A percentile compares a stretch with the other conserved stretches of the same genome.
Evolutionary conservation across 2,888 invertebrate species (phyloP).

Genomic region (Digitonthophagus gazella): DNA sequence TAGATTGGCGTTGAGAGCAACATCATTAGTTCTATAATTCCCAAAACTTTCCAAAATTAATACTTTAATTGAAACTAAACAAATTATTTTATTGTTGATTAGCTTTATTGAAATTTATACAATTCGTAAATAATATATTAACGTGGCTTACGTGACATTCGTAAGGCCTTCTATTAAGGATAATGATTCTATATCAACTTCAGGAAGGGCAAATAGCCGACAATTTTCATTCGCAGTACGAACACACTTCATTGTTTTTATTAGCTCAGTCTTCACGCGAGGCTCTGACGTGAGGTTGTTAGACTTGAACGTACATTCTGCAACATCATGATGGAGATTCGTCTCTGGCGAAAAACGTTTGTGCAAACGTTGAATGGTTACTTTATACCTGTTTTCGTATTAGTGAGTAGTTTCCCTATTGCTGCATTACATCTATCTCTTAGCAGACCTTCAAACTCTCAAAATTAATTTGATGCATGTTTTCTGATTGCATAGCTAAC

Average conservation of each 20-base stretch:
- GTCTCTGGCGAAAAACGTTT: not conserved
- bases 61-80: too few relatives aligned
- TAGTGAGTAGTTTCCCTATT: conserved; percentile 4
- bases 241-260: not conserved
- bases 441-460: not conserved
- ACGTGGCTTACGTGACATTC: not conserved
- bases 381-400: conserved; percentile 10
- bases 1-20: not conserved
- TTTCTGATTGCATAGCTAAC: not conserved
- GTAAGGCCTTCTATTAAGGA: not conserved
- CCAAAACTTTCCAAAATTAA: too few relatives aligned
- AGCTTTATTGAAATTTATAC: too few relatives aligned
- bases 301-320: not conserved
- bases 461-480: not conserved
- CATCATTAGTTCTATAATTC: too few relatives aligned
- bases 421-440: too few relatives aligned
- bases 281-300: conserved; percentile 4
- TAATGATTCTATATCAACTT: not conserved
- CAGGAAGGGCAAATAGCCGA: conserved; percentile 10
- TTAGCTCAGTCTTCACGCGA: conserved; percentile 6
- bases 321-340: not conserved
- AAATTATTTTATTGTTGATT: too few relatives aligned
- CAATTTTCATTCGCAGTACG: conserved; percentile 5
- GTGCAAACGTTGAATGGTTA: not conserved
- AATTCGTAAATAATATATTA: not conserved